Conservation (phyloP, 2,797 vertebrate species). For the Malacoctenus gilli region DNA sequence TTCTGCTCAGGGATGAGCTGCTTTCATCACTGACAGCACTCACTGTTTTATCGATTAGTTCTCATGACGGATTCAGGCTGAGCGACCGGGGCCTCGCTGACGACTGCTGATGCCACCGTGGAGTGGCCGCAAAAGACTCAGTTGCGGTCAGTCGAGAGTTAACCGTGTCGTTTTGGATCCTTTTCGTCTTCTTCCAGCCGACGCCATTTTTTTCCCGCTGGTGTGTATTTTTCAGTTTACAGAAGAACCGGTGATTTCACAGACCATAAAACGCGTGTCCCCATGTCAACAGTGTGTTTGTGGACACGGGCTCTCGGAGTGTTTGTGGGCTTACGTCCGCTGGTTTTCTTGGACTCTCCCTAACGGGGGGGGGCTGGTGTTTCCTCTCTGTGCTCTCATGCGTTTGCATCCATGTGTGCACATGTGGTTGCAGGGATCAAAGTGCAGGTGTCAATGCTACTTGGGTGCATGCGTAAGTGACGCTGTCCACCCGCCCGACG, state of each 20-base stretch:
- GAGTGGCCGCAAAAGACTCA: background rate
- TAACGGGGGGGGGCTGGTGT: constrained; percentile 15
- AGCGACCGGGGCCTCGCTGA: background rate
- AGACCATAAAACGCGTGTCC: constrained; percentile 1
- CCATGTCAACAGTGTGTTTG: constrained; percentile 3
- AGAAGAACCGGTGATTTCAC: constrained; percentile 13
- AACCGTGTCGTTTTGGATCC: background rate
- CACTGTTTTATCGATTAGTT: too few relatives aligned
- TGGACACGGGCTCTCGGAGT: constrained; percentile 5
- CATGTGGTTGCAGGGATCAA: constrained; percentile 46
- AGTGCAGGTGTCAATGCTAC: constrained; percentile 59
- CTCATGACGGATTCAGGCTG: background rate
- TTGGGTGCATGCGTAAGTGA: constrained; percentile 57
- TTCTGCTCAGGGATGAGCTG: too few relatives aligned
- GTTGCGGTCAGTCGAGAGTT: background rate
- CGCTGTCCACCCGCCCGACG: constrained; percentile 48
- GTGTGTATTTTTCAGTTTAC: constrained; percentile 8
- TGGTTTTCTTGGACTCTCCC: background rate
- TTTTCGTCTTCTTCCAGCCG: background rate
- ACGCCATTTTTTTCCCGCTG: background rate
- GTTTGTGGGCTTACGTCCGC: constrained; percentile 10
- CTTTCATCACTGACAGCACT: background rate
- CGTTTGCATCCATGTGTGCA: constrained; percentile 25
- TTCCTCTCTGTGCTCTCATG: constrained; percentile 21
- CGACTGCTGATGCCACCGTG: background rate